Conservation (phyloP, 2,113 vertebrate genomes). For the Ceyx cyanopectus region DNA sequence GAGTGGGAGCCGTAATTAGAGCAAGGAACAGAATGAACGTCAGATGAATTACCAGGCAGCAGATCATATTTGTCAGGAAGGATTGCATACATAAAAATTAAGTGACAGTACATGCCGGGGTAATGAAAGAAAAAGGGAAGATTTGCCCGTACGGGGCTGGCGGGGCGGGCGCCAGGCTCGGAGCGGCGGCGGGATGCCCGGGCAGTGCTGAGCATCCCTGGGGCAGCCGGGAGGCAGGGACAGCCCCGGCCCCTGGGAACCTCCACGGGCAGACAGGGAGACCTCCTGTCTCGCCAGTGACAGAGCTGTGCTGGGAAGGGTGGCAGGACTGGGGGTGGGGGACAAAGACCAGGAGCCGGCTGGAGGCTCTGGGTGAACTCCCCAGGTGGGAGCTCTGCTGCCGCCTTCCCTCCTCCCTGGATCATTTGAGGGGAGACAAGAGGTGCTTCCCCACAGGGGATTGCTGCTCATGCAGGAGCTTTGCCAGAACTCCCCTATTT, state of each 20-base stretch:
- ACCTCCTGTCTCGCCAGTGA: background rate
- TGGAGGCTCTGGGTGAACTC: rapidly evolving
- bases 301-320: rapidly evolving
- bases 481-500: background rate
- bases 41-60: conserved; percentile 83
- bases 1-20: conserved; percentile 82
- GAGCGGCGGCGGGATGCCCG: background rate
- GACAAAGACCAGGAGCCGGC: background rate
- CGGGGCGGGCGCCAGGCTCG: conserved; percentile 50
- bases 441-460: rapidly evolving
- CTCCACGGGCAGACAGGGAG: rapidly evolving
- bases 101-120: conserved; percentile 85
- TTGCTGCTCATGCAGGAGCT: background rate
- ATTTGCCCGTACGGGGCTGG: conserved; percentile 79
- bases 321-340: background rate
- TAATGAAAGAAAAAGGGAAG: conserved; percentile 86
- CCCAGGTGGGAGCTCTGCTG: background rate
- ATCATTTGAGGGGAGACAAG: background rate
- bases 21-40: conserved; percentile 80
- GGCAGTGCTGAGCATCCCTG: rapidly evolving
- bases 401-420: background rate
- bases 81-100: conserved; percentile 86
- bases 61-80: conserved; percentile 86
- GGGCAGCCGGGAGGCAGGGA: background rate
- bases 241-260: background rate